A percentile compares a stretch with the other conserved stretches of the same genome.
Conservation (phyloP, 1,140 invertebrate genomes). For the Popillia japonica region DNA sequence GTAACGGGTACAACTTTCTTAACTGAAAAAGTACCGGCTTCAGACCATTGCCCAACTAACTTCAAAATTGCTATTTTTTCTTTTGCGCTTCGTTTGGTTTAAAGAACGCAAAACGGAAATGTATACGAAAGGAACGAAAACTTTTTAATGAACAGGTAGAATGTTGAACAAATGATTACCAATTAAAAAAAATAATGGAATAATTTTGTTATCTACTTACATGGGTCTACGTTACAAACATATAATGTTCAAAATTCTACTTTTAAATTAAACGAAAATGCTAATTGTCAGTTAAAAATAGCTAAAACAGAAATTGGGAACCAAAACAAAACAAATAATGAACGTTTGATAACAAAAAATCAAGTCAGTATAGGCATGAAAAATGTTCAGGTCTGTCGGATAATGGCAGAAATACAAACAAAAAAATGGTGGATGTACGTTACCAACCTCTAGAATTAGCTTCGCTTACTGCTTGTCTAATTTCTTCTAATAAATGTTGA, state of each 20-base stretch:
- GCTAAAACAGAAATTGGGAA: background rate
- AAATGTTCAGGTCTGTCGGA: constrained; percentile 11
- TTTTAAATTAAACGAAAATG: background rate
- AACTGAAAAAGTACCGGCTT: constrained; percentile 57
- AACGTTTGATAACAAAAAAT: constrained; percentile 12
- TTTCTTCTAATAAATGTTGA: constrained; percentile 82
- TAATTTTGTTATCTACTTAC: no score
- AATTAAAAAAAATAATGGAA: background rate
- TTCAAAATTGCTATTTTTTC: background rate
- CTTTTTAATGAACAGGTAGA: background rate
- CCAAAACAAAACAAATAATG: background rate
- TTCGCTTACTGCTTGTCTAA: constrained; percentile 82
- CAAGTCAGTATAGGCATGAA: constrained; percentile 25
- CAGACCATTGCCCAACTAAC: constrained; percentile 33
- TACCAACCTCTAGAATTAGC: constrained; percentile 79
- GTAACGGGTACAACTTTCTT: constrained; percentile 70
- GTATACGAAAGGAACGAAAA: constrained; percentile 2
- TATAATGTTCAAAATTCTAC: background rate
- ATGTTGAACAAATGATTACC: background rate
- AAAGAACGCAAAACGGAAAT: constrained; percentile 23
- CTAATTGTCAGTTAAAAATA: no score
- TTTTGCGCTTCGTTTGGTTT: background rate
- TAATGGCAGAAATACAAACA: background rate
- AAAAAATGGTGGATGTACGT: constrained; percentile 20
- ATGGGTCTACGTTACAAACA: background rate